These are phyloP conservation scores for Musca vetustissima DNA, from an alignment of 1,140 invertebrate genomes.

Conservation along the genomic window DNA sequence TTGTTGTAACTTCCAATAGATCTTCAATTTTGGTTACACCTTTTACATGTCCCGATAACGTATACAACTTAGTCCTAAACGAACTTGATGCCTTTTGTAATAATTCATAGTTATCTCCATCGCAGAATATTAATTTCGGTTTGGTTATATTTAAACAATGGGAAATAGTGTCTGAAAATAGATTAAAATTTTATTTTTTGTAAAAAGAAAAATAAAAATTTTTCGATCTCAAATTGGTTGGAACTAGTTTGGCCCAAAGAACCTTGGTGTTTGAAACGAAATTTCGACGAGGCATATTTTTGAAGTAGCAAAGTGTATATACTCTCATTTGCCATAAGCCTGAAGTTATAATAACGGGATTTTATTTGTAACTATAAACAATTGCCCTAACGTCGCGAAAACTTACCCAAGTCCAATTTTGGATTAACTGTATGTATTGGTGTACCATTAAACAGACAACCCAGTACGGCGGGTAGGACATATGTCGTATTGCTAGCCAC, in stretches of 20 bases:
- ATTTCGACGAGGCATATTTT: too few species aligned
- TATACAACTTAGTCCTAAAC: slow-evolving; percentile 42
- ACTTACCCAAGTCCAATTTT: slow-evolving; percentile 38
- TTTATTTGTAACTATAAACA: too few species aligned
- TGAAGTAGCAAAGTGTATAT: too few species aligned
- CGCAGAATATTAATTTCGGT: slow-evolving; percentile 43
- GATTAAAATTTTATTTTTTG: background rate
- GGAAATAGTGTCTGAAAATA: slow-evolving; percentile 25
- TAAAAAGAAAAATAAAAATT: background rate
- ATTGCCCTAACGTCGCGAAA: too few species aligned
- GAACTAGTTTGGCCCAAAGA: too few species aligned
- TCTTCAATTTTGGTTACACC: slow-evolving; percentile 35
- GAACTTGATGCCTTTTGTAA: slow-evolving; percentile 35
- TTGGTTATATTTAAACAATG: slow-evolving; percentile 36
- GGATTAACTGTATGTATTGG: slow-evolving; percentile 45
- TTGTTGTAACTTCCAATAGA: slow-evolving; percentile 34
- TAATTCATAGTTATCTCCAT: slow-evolving; percentile 42
- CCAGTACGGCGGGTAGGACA: slow-evolving; percentile 41
- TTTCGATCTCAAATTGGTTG: too few species aligned
- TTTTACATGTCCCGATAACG: slow-evolving; percentile 34
- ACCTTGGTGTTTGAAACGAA: too few species aligned
- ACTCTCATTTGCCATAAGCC: too few species aligned
- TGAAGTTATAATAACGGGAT: too few species aligned
- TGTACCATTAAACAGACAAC: slow-evolving; percentile 43
- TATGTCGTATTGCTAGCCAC: slow-evolving; percentile 43